Conservation (phyloP, 2,888 invertebrate species). For the Caenorhabditis sp. region DNA sequence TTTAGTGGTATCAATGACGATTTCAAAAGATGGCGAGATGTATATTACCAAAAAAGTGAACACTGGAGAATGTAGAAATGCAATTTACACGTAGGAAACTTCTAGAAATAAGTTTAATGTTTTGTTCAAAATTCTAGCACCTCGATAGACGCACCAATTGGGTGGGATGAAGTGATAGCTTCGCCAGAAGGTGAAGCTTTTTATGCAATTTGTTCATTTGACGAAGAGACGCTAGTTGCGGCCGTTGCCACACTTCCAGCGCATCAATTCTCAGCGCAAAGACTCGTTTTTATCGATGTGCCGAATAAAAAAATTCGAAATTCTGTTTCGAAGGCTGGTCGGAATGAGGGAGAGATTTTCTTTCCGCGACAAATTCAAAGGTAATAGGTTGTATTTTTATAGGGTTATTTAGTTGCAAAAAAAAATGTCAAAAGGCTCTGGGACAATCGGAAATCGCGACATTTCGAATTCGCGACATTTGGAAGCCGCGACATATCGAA, state of each 20-base stretch:
- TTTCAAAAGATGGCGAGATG: conserved; percentile 57
- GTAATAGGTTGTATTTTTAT: conserved; percentile 13
- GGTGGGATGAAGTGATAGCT: conserved; percentile 61
- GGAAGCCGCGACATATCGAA: too few relatives aligned
- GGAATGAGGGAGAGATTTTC: conserved; percentile 59
- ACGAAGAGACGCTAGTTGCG: conserved; percentile 58
- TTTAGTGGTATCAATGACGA: conserved; percentile 50
- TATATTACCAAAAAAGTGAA: conserved; percentile 61
- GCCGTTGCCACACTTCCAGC: conserved; percentile 53
- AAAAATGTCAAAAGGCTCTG: too few relatives aligned
- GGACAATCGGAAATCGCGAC: too few relatives aligned
- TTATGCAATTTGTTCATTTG: conserved; percentile 53
- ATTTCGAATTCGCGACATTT: too few relatives aligned
- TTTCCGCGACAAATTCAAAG: conserved; percentile 57
- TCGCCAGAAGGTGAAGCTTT: conserved; percentile 40
- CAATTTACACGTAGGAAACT: conserved; percentile 54
- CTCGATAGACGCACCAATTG: conserved; percentile 61
- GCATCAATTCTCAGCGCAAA: conserved; percentile 63
- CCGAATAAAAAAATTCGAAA: conserved; percentile 37
- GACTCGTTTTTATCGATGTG: conserved; percentile 53
- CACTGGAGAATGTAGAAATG: conserved; percentile 20
- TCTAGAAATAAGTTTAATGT: neutral
- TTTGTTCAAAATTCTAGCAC: conserved; percentile 51
- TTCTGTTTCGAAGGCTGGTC: conserved; percentile 51
- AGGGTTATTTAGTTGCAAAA: neutral